Percentiles rank a stretch among this genome's conserved stretches.
Conservation (phyloP, 2,113 vertebrate species). For the Trachemys scripta region DNA sequence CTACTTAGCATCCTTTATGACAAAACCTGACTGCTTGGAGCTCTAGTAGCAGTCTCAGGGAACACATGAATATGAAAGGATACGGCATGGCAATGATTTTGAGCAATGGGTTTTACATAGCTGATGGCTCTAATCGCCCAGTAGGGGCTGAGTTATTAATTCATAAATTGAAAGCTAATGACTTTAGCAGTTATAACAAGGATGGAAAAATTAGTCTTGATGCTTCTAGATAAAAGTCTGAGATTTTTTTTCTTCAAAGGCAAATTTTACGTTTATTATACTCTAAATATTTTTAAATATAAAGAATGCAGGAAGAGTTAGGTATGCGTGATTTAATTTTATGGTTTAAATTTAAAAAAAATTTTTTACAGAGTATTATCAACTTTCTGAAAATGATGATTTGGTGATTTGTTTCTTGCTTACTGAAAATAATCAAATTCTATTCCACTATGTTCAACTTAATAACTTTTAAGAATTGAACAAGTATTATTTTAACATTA, state of each 20-base stretch:
- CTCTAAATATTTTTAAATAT: neutral
- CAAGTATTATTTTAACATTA: neutral
- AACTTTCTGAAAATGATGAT: neutral
- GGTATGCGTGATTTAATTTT: neutral
- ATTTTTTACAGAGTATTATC: neutral
- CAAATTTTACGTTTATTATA: neutral
- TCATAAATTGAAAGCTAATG: slow-evolving; percentile 4
- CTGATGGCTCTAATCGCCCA: neutral
- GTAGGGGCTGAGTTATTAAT: slow-evolving; percentile 4
- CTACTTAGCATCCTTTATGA: neutral
- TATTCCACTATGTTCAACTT: neutral
- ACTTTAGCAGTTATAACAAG: neutral
- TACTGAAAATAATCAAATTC: neutral
- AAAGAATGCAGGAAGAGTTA: neutral
- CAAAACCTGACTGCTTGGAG: neutral
- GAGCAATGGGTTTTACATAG: neutral
- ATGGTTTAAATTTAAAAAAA: neutral
- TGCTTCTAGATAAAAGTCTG: neutral
- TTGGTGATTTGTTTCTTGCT: neutral
- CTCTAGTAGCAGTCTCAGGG: neutral
- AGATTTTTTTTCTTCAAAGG: neutral
- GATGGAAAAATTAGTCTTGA: neutral
- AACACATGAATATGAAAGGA: slow-evolving; percentile 10
- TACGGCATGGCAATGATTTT: neutral
- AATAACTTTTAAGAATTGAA: neutral